Conservation (phyloP, 2,113 vertebrate genomes). For the Sander lucioperca region DNA sequence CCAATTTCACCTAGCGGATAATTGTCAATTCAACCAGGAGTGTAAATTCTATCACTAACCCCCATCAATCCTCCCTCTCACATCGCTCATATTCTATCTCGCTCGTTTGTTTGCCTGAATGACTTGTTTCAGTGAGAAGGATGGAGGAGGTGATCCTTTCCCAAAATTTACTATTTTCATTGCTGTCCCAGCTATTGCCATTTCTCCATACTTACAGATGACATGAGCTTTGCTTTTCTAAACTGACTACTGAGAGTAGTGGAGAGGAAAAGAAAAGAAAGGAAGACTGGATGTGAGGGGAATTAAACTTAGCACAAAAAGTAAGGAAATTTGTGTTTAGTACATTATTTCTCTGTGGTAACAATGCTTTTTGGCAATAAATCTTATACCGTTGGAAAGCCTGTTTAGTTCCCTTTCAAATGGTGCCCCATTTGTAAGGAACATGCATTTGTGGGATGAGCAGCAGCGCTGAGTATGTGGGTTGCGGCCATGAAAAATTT, state of each 20-base stretch:
- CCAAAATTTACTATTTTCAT: constrained; percentile 49
- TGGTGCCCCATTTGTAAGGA: too few relatives aligned
- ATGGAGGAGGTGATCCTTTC: constrained; percentile 47
- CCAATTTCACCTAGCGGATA: constrained; percentile 72
- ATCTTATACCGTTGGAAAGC: too few relatives aligned
- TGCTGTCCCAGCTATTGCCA: constrained; percentile 35
- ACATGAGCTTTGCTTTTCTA: constrained; percentile 30
- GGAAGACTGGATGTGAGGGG: not conserved
- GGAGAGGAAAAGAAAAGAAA: not conserved
- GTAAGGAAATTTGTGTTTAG: too few relatives aligned
- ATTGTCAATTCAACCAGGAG: constrained; percentile 72
- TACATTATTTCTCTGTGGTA: too few relatives aligned
- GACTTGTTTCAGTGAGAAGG: constrained; percentile 55
- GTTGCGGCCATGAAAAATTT: too few relatives aligned
- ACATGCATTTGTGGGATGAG: too few relatives aligned
- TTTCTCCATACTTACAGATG: constrained; percentile 53
- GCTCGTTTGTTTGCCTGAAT: constrained; percentile 56
- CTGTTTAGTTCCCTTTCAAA: too few relatives aligned
- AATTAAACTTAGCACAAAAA: not conserved
- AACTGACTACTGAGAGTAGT: not conserved
- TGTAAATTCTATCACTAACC: constrained; percentile 69
- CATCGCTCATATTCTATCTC: constrained; percentile 42
- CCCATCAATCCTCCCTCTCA: constrained; percentile 60
- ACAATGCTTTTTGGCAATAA: too few relatives aligned
- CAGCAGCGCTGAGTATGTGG: too few relatives aligned